Conservation (phyloP, 2,888 invertebrate genomes). For the Pristionchus mayeri region DNA sequence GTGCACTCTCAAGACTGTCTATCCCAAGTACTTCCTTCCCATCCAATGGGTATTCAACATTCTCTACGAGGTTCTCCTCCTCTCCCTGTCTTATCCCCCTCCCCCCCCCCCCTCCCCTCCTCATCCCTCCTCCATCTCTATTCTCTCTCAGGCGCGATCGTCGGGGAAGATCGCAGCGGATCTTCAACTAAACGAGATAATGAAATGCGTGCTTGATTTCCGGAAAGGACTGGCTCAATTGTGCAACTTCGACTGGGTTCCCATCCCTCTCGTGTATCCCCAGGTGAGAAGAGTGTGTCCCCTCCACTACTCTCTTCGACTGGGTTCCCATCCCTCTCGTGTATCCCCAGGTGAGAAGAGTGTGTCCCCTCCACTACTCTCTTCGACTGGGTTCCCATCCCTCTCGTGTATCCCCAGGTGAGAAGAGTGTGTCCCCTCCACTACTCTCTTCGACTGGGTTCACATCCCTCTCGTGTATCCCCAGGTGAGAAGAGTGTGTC, state of each 20-base stretch:
- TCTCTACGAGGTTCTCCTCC: conserved; percentile 60
- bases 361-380: no score
- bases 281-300: conserved; percentile 62
- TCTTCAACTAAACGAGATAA: conserved; percentile 65
- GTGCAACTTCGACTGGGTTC: conserved; percentile 70
- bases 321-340: no score
- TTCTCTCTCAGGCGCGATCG: conserved; percentile 61
- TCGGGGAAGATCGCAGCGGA: conserved; percentile 63
- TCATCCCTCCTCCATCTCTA: conserved; percentile 46
- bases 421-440: no score
- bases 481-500: no score
- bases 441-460: no score
- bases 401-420: no score
- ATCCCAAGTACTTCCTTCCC: conserved; percentile 62
- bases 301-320: no score
- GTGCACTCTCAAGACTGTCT: conserved; percentile 51
- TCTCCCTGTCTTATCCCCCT: no score
- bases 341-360: no score
- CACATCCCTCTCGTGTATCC: no score
- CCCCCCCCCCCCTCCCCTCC: background rate
- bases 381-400: no score
- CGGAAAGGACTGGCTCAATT: conserved; percentile 63
- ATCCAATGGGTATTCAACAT: conserved; percentile 64
- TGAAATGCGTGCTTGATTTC: conserved; percentile 64
- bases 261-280: conserved; percentile 72